phyloP scores from a whole-genome alignment of 1,140 invertebrate genomes.

The Sycobia sp. region DNA sequence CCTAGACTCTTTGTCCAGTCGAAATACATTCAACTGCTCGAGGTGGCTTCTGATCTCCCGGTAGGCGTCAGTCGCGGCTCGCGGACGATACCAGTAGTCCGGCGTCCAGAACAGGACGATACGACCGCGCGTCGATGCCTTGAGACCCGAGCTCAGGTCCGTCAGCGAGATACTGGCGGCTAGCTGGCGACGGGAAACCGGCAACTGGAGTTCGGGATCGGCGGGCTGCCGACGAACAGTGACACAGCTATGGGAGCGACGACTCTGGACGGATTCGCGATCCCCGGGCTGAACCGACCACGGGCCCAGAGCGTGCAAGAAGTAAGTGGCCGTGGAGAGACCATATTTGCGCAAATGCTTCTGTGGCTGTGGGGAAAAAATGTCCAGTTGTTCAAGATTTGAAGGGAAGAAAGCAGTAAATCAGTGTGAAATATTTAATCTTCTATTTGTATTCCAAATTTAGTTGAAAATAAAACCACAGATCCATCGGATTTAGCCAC shows the following conservation, averaged over 20 bases:
- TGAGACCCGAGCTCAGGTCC: conserved; percentile 38
- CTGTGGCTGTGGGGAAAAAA: not conserved
- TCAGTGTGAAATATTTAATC: no score
- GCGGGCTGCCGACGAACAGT: conserved; percentile 46
- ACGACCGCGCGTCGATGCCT: conserved; percentile 32
- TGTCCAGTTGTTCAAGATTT: no score
- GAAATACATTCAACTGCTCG: conserved; percentile 41
- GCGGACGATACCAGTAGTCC: conserved; percentile 64
- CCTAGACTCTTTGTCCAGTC: conserved; percentile 35
- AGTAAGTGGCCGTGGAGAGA: conserved; percentile 55
- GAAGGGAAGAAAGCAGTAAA: no score
- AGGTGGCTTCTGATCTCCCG: conserved; percentile 57
- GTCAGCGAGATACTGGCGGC: conserved; percentile 55
- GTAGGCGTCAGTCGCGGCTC: conserved; percentile 57
- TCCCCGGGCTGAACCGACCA: conserved; percentile 59
- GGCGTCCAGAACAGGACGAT: conserved; percentile 65
- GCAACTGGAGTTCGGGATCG: conserved; percentile 52
- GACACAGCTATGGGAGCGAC: conserved; percentile 54
- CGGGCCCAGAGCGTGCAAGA: conserved; percentile 60
- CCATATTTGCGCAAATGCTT: conserved; percentile 50
- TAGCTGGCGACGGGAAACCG: conserved; percentile 57
- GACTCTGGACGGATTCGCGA: conserved; percentile 54
- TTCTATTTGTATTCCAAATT: no score
- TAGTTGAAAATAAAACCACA: no score
- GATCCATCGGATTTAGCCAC: no score